Evolutionary conservation across 2,113 vertebrate species (phyloP).

Genomic region (Nothocercus julius): DNA sequence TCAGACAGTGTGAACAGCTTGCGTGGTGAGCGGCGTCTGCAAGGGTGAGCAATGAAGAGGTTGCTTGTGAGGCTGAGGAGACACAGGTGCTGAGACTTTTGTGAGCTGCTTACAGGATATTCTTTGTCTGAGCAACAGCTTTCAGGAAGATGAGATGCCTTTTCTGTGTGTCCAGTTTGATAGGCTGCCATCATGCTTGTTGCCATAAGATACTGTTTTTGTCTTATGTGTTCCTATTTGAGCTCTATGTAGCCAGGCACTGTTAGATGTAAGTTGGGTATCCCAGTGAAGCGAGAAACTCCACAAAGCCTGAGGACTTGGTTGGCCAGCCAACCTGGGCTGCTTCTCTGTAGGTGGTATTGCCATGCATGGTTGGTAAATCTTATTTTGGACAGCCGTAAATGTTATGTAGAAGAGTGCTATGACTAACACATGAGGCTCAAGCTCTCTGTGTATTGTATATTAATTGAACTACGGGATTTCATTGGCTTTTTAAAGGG

Average conservation of each 20-base stretch:
- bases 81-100: background rate
- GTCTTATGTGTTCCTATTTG: background rate
- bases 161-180: background rate
- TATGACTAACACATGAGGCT: background rate
- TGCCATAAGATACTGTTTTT: background rate
- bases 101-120: fast-evolving
- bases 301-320: background rate
- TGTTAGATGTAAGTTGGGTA: background rate
- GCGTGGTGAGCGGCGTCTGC: background rate
- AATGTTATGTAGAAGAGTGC: background rate
- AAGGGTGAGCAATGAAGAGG: background rate
- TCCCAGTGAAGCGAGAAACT: background rate
- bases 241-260: background rate
- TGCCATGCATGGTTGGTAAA: background rate
- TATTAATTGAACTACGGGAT: background rate
- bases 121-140: background rate
- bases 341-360: background rate
- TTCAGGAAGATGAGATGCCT: background rate
- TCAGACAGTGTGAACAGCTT: background rate
- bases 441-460: background rate
- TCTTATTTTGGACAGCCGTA: background rate
- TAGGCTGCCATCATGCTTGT: fast-evolving
- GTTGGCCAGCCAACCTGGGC: background rate
- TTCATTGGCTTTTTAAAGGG: background rate
- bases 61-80: background rate